Evolutionary conservation across 2,113 vertebrate genomes (phyloP), one percentile per base, ranked within the genome.

Genomic region (Tyto alba): DNA sequence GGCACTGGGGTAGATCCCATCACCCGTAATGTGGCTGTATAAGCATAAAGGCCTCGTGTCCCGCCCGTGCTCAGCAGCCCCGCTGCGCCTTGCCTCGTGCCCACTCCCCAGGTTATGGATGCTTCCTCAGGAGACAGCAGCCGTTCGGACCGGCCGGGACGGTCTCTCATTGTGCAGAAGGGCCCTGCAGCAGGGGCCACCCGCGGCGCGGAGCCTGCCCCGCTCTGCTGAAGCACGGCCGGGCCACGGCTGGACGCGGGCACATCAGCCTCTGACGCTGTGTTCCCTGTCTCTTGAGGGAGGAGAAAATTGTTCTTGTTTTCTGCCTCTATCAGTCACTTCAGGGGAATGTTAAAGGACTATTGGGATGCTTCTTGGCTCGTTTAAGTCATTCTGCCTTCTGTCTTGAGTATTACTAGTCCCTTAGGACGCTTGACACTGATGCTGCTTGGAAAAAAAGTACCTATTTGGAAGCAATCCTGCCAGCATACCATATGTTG

Each of bases 401-500:
- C 88, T 79, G 30, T 81, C 60, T 63, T 72, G 75, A 26, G 60
- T 89, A 55, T 50, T 90, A 23, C 29, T 55, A 77, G 45, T 74
- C 71, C 15, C 43, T 83, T 2, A 14, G 88, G 93, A 71, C 53
- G 26, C 38, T 57, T 74, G 36, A 67, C 45, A 73, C 47, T 2
- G 47, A 16, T 72, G 36, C 30, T 88, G 53, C 87, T 80, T 93
- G 66, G 55, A 48, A 72, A 84, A 88, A 53, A 57, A 26, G 29
- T 53, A 17, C 27, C 25, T 74, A 3, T 86, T 80, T 72, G 64
- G 82, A 92, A 93, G 75, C 40, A 59, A 64, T 86, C 87, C 63
- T 94, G 71, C 87, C 88, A 81, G 85, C 41, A 17, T 50, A 23
- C 50, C 62, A 22, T 81, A 63, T 91, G 93, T 79, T 93, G 71